Base-by-base conservation (phyloP, 2,888 invertebrate species). In the Drosophila nr. perissopoda region DNA sequence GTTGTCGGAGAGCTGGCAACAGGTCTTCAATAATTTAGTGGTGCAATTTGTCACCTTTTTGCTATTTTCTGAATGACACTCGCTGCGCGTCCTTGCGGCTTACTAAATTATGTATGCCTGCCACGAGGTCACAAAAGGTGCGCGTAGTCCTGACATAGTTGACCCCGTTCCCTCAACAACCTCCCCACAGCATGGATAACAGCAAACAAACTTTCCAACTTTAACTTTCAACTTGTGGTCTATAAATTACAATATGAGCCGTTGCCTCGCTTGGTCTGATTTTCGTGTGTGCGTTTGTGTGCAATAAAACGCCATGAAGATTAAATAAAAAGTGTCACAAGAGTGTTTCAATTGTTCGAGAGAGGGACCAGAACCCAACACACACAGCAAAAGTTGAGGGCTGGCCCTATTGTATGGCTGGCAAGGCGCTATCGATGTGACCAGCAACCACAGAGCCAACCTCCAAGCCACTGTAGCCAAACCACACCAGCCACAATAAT, bases 251-350 rank as follows among this genome's bases (percentile, higher is more conserved):
- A 86, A 88, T 86, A 90, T 80, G 82, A 74, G 69, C 66, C 69
- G 64, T 72, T 77, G 70, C 61, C 71, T 58, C 42, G 21, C 56
- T 53, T n/a, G 21, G 16, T 40, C 21, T 45, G 25, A 21, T 8
- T 25, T 45, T 45, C 45, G n/a, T 53, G 29, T 56, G 49, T 57
- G 49, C 58, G 60, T 52, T 62, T 63, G 18, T 38, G 38, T n/a
- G 56, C 78, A 87, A 76, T 83, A 80, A 82, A 80, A 83, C 60
- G 78, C 69, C 82, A 89, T 87, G 83, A 84, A 87, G 82, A 84
- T 89, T 84, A 87, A 87, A 89, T 87, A 89, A 90, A 87, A 90
- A 73, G 87, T 84, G 89, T 84, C 89, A 81, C 68, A 74, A 83
- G 90, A 87, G 80, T 87, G 90, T 89, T 84, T 80, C 89, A 87